Conservation (phyloP, 2,113 vertebrate genomes). For the Lepisosteus osseus region DNA sequence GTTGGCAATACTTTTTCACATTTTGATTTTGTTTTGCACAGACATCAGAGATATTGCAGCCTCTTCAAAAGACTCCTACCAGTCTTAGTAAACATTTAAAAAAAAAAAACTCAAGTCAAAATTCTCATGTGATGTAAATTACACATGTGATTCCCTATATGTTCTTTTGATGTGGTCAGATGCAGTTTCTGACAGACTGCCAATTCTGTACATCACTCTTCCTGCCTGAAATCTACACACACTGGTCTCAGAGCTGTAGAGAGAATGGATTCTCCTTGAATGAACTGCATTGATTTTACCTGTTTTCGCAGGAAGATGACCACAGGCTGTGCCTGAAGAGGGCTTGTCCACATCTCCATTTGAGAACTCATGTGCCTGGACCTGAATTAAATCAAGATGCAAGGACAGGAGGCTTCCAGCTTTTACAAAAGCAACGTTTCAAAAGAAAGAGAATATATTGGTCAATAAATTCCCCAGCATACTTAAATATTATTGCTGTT, state of each 20-base stretch:
- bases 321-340: constrained; percentile 54
- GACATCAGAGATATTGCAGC: background rate
- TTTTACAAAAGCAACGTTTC: background rate
- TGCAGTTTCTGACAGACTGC: background rate
- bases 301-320: constrained; percentile 61
- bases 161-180: constrained; percentile 15
- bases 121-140: background rate
- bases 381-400: constrained; percentile 49
- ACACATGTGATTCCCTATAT: background rate
- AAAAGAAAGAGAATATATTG: constrained; percentile 14
- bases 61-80: too few relatives aligned
- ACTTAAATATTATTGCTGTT: constrained; percentile 2
- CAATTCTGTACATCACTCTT: background rate
- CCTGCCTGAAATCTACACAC: background rate
- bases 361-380: constrained; percentile 54
- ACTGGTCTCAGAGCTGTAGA: background rate
- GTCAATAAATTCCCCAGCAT: constrained; percentile 16
- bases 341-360: constrained; percentile 54
- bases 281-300: constrained; percentile 39
- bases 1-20: background rate
- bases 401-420: constrained; percentile 41
- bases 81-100: background rate
- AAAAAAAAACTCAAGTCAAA: background rate
- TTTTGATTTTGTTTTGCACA: background rate
- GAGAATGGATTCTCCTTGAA: constrained; percentile 8